Evolutionary conservation across 1,140 invertebrate species (phyloP).

Genomic region (Drosophila bifasciata): DNA sequence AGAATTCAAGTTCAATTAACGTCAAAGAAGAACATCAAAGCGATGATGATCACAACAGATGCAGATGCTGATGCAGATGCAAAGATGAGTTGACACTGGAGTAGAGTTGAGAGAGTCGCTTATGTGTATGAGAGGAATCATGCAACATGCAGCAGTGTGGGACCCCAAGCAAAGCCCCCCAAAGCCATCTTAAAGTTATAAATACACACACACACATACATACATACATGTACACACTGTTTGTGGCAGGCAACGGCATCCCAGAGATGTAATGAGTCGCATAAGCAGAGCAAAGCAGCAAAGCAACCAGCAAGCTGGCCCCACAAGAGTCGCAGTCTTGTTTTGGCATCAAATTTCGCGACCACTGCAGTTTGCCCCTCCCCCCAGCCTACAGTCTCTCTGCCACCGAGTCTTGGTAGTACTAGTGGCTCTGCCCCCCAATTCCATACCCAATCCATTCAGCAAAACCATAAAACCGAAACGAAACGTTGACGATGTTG

Average conservation of each 20-base stretch:
- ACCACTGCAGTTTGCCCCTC: constrained; percentile 36
- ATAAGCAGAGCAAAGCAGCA: constrained; percentile 20
- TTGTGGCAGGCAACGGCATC: constrained; percentile 1
- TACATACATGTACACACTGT: background rate
- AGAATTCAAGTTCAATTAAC: constrained; percentile 71
- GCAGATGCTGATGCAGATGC: constrained; percentile 11
- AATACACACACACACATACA: constrained; percentile 31
- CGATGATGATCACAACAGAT: constrained; percentile 35
- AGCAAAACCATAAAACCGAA: constrained; percentile 80
- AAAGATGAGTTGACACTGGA: constrained; percentile 52
- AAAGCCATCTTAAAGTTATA: constrained; percentile 42
- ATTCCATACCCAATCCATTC: constrained; percentile 38
- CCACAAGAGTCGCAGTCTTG: constrained; percentile 32
- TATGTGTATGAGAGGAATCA: constrained; percentile 18
- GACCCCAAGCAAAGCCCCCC: constrained; percentile 69
- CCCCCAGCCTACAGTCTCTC: background rate
- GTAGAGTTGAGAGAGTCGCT: constrained; percentile 19
- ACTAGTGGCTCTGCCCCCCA: constrained; percentile 13
- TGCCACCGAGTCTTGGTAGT: constrained; percentile 17
- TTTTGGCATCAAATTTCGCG: constrained; percentile 76
- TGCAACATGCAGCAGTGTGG: constrained; percentile 36
- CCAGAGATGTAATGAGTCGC: constrained; percentile 59
- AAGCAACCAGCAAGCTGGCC: constrained; percentile 9
- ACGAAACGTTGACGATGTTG: constrained; percentile 58
- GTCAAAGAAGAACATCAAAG: constrained; percentile 27